Percentiles rank a stretch among this genome's conserved stretches.
Evolutionary conservation across 2,888 invertebrate species (phyloP).

Genomic region (Galerucella pusilla): DNA sequence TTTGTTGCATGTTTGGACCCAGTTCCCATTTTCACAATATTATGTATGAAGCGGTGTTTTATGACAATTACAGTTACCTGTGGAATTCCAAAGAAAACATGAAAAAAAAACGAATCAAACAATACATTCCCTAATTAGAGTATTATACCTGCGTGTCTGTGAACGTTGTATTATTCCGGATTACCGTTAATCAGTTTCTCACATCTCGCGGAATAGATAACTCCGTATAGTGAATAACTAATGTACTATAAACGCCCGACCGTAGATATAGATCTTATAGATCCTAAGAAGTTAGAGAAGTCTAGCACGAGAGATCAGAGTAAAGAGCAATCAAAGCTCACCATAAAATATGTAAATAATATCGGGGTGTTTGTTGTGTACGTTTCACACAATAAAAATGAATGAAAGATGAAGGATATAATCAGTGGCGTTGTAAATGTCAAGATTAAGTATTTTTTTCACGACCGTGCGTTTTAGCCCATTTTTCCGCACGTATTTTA

Average conservation of each 20-base stretch:
- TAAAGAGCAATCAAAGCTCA: conserved; percentile 13
- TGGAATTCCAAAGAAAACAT: background rate
- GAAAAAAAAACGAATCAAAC: background rate
- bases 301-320: conserved; percentile 14
- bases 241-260: conserved; percentile 7
- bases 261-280: conserved; percentile 2
- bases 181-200: background rate
- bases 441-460: too few species aligned
- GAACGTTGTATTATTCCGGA: background rate
- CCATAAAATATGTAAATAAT: conserved; percentile 30
- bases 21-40: background rate
- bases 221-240: background rate
- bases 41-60: background rate
- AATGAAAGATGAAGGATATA: conserved; percentile 19
- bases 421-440: conserved; percentile 3
- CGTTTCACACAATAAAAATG: conserved; percentile 28
- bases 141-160: background rate
- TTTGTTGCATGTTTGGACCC: too few species aligned
- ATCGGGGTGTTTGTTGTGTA: conserved; percentile 24
- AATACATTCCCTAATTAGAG: background rate
- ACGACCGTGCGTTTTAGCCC: too few species aligned
- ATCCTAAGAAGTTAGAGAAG: conserved; percentile 8
- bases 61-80: background rate
- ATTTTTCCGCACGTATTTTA: too few species aligned
- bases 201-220: conserved; percentile 1